Evolutionary conservation across 2,888 invertebrate genomes (phyloP).

Genomic region (Eutolmus rufibarbis): DNA sequence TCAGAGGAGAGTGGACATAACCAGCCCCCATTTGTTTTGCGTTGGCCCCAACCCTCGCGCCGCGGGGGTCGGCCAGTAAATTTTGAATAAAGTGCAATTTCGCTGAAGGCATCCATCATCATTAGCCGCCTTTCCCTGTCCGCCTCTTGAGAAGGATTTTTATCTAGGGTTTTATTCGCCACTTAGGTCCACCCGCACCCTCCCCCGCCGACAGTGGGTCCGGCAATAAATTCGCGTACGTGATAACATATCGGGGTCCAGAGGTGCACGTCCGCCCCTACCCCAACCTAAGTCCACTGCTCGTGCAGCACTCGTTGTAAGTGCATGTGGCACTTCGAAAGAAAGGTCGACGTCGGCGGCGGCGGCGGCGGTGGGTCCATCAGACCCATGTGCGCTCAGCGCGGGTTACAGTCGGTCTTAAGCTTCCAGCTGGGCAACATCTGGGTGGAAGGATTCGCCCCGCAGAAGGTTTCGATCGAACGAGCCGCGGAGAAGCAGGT

Average conservation of each 20-base stretch:
- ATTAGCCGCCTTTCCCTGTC: neutral
- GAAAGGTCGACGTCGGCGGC: neutral
- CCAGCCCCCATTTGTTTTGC: neutral
- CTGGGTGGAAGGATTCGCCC: neutral
- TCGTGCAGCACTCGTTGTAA: neutral
- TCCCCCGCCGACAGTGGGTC: neutral
- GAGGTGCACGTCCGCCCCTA: neutral
- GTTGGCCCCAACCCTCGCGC: neutral
- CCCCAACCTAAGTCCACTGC: neutral
- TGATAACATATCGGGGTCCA: neutral
- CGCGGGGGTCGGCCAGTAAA: neutral
- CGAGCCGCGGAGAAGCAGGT: neutral
- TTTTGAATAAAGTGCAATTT: neutral
- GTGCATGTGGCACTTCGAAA: constrained; percentile 2
- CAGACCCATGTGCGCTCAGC: neutral
- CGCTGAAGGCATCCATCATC: constrained; percentile 1
- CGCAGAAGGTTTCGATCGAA: neutral
- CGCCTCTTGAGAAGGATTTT: neutral
- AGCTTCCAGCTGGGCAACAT: neutral
- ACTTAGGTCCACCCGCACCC: neutral
- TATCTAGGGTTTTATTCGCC: neutral
- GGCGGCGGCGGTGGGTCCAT: neutral
- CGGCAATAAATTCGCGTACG: constrained; percentile 23
- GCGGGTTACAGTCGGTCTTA: neutral
- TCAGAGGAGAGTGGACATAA: neutral